These are phyloP conservation scores for Spinibarbus caldwelli DNA, from an alignment of 2,797 vertebrate genomes.

Conservation along the genomic window DNA sequence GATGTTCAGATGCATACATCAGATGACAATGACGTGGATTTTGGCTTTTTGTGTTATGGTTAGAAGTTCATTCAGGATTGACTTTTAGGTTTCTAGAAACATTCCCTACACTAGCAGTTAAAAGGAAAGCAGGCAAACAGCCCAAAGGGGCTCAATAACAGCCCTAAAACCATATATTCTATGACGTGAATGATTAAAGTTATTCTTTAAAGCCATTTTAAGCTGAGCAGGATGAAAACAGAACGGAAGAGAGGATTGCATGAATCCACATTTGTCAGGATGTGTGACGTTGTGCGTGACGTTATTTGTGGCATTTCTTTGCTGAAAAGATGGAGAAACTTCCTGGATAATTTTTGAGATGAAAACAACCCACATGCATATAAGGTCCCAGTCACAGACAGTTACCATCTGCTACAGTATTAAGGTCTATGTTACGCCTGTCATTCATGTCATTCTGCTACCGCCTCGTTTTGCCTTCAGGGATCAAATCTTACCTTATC, in stretches of 20 bases:
- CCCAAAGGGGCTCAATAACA: background rate
- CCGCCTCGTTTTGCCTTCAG: constrained; percentile 8
- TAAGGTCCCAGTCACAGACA: background rate
- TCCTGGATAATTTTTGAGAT: constrained; percentile 4
- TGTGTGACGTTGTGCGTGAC: constrained; percentile 7
- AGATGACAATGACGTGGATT: constrained; percentile 35
- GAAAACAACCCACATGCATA: background rate
- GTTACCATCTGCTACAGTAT: constrained; percentile 4
- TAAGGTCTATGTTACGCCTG: background rate
- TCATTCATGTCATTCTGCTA: background rate
- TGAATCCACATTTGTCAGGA: background rate
- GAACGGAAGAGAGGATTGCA: background rate
- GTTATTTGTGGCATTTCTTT: background rate
- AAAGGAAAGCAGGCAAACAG: background rate
- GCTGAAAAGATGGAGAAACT: constrained; percentile 5
- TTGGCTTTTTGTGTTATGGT: constrained; percentile 25
- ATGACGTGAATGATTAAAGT: background rate
- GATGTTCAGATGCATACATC: constrained; percentile 21
- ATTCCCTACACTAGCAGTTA: background rate
- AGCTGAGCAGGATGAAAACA: constrained; percentile 6
- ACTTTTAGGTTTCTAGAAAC: background rate
- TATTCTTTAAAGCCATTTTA: too few species aligned
- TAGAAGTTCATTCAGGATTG: background rate
- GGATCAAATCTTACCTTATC: constrained; percentile 27
- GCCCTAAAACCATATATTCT: background rate